These are phyloP conservation scores for Charaxes varanes DNA, from an alignment of 1,140 invertebrate genomes.

Conservation along the genomic window DNA sequence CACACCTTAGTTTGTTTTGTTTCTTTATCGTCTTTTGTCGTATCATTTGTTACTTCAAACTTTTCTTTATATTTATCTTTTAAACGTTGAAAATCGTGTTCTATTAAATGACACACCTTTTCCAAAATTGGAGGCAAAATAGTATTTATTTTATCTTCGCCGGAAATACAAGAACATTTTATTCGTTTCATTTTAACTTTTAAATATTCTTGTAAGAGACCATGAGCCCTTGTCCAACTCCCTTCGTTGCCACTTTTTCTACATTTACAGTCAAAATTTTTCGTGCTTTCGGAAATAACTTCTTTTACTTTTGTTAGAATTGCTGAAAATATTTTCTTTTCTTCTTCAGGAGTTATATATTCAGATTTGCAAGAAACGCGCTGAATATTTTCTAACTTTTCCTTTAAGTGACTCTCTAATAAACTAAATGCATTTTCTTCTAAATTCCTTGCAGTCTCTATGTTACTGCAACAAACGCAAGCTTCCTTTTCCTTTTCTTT, in stretches of 20 bases:
- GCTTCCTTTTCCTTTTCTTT: slow-evolving; percentile 14
- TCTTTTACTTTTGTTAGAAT: slow-evolving; percentile 47
- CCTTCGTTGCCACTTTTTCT: slow-evolving; percentile 20
- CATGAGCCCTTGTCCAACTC: slow-evolving; percentile 50
- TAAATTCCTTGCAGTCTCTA: slow-evolving; percentile 39
- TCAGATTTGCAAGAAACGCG: slow-evolving; percentile 23
- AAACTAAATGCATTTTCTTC: slow-evolving; percentile 57
- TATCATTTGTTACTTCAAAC: not conserved
- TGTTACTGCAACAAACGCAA: slow-evolving; percentile 48
- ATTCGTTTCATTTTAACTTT: slow-evolving; percentile 54
- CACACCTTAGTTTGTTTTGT: too few species aligned
- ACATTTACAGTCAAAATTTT: slow-evolving; percentile 36
- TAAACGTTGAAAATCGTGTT: slow-evolving; percentile 53
- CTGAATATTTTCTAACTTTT: slow-evolving; percentile 42
- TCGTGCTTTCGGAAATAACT: slow-evolving; percentile 41
- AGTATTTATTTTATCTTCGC: slow-evolving; percentile 20
- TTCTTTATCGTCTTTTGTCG: not conserved
- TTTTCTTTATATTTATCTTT: slow-evolving; percentile 34
- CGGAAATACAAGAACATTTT: slow-evolving; percentile 35
- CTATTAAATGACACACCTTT: slow-evolving; percentile 48
- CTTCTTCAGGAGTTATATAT: slow-evolving; percentile 34
- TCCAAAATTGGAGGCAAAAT: slow-evolving; percentile 37
- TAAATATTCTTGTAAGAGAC: slow-evolving; percentile 56
- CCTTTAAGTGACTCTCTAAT: slow-evolving; percentile 49
- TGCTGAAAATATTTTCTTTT: slow-evolving; percentile 37